Percentiles rank a stretch among this genome's conserved stretches.
Conservation (phyloP, 2,888 invertebrate species). For the Zaprionus obscuricornis region DNA sequence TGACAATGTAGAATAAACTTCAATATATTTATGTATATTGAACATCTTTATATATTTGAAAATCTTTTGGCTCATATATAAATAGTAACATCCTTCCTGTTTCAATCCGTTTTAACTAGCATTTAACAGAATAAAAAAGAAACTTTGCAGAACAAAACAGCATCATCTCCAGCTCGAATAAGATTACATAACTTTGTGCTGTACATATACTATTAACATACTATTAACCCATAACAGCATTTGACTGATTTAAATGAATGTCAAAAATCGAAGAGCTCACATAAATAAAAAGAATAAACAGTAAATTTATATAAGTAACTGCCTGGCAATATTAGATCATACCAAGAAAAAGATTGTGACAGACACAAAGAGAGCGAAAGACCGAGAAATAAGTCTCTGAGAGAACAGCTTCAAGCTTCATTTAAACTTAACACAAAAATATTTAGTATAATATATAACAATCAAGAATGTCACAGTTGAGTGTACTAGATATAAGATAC, state of each 20-base stretch:
- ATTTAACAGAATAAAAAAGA: too few relatives aligned
- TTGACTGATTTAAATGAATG: conserved; percentile 74
- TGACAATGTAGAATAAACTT: too few relatives aligned
- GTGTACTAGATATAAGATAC: too few relatives aligned
- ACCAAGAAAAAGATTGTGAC: background rate
- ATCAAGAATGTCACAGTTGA: too few relatives aligned
- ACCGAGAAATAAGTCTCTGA: conserved; percentile 37
- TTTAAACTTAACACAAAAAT: conserved; percentile 15
- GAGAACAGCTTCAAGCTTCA: conserved; percentile 8
- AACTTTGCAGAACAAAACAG: too few relatives aligned
- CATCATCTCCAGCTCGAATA: too few relatives aligned
- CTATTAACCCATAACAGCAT: conserved; percentile 37
- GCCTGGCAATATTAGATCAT: conserved; percentile 75
- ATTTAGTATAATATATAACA: too few relatives aligned
- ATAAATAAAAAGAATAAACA: conserved; percentile 75
- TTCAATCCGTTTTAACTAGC: too few relatives aligned
- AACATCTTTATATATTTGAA: too few relatives aligned
- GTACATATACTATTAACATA: background rate
- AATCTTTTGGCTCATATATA: too few relatives aligned
- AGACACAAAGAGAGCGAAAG: background rate
- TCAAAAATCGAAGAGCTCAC: conserved; percentile 60
- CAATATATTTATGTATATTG: too few relatives aligned
- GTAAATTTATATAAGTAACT: conserved; percentile 79
- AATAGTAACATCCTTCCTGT: too few relatives aligned
- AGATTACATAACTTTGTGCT: background rate